Conservation (phyloP, 2,888 invertebrate species). For the Mesoligia furuncula region DNA sequence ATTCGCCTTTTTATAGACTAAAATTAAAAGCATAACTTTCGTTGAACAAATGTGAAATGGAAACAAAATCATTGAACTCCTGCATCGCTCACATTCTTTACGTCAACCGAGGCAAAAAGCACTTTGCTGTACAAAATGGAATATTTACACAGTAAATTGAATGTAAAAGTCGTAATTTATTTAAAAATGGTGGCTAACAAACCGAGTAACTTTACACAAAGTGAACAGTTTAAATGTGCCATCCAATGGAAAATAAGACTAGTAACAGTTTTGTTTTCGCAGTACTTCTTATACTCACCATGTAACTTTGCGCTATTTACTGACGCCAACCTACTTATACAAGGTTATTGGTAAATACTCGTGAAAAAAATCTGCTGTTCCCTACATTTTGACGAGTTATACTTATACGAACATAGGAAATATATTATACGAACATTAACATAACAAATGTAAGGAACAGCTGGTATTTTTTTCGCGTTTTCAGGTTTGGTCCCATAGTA, state of each 20-base stretch:
- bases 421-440: no score
- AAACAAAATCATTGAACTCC: slow-evolving; percentile 45
- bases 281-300: not conserved
- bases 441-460: no score
- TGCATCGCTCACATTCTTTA: slow-evolving; percentile 40
- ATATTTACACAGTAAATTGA: slow-evolving; percentile 39
- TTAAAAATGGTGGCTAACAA: slow-evolving; percentile 10
- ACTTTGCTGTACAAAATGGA: slow-evolving; percentile 23
- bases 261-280: not conserved
- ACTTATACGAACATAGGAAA: no score
- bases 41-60: slow-evolving; percentile 29
- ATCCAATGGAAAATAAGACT: slow-evolving; percentile 4
- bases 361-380: no score
- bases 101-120: slow-evolving; percentile 26
- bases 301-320: slow-evolving; percentile 9
- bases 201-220: slow-evolving; percentile 4
- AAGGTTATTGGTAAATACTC: no score
- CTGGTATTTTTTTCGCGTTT: no score
- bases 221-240: slow-evolving; percentile 5
- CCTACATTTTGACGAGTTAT: no score
- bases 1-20: slow-evolving; percentile 8
- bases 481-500: no score
- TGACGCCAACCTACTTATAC: slow-evolving; percentile 1
- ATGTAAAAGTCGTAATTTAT: slow-evolving; percentile 25
- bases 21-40: slow-evolving; percentile 25